Conservation (phyloP, 2,797 vertebrate species). For the Sparidentex hasta region DNA sequence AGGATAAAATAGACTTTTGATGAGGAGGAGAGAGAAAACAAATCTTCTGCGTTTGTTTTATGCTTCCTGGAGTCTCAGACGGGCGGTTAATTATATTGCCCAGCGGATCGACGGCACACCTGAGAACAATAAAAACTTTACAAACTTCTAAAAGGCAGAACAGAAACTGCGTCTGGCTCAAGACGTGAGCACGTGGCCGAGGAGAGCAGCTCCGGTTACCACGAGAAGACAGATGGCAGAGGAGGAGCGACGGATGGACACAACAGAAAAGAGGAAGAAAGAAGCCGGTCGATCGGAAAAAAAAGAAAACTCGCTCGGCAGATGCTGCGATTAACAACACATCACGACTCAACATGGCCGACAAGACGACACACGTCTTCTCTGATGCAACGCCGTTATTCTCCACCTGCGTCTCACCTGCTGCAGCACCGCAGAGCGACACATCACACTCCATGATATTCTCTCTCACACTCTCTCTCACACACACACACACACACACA, state of each 20-base stretch:
- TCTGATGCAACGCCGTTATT: neutral
- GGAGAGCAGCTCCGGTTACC: conserved; percentile 50
- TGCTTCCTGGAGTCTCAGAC: neutral
- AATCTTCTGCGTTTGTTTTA: neutral
- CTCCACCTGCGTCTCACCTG: neutral
- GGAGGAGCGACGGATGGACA: neutral
- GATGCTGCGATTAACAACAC: conserved; percentile 10
- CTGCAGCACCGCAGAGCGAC: neutral
- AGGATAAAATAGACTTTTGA: neutral
- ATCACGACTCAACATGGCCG: neutral
- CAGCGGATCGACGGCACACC: neutral
- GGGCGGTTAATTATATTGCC: neutral
- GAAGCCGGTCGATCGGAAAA: neutral
- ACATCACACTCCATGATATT: no score
- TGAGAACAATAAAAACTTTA: neutral
- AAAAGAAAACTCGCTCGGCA: neutral
- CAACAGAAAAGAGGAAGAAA: neutral
- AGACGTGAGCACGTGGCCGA: conserved; percentile 24
- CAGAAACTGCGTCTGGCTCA: neutral
- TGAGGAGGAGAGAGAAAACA: neutral
- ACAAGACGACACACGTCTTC: neutral
- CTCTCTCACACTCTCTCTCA: no score
- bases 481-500: neutral
- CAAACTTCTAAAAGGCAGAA: neutral
- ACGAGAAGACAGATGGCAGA: conserved; percentile 51